A percentile compares a stretch with the other conserved stretches of the same genome.
Conservation (phyloP, 92 coral and sea anemone genomes). For the Epizoanthus fatuus region DNA sequence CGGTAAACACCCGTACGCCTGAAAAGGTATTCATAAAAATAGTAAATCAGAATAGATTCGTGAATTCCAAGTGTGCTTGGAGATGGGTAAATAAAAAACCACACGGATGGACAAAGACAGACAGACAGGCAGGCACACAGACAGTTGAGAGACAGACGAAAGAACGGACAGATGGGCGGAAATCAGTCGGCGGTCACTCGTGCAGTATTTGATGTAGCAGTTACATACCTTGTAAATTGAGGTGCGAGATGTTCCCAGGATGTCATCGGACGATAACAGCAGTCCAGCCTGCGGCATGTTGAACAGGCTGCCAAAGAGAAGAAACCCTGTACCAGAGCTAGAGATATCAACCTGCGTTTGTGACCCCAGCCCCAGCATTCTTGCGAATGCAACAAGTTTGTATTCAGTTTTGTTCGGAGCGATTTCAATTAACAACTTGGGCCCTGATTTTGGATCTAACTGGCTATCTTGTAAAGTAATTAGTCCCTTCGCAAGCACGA, state of each 20-base stretch:
- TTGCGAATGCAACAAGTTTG: slow-evolving; percentile 84
- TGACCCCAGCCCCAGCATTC: slow-evolving; percentile 86
- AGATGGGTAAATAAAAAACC: neutral
- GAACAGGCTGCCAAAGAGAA: slow-evolving; percentile 87
- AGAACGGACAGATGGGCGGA: neutral
- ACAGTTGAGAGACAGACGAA: neutral
- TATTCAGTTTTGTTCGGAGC: slow-evolving; percentile 82
- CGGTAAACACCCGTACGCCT: slow-evolving; percentile 98
- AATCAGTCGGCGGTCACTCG: neutral
- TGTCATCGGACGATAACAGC: slow-evolving; percentile 85
- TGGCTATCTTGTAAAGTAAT: slow-evolving; percentile 85
- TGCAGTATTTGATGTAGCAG: neutral
- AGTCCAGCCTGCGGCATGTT: slow-evolving; percentile 87
- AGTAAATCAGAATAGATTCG: neutral
- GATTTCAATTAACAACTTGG: slow-evolving; percentile 74
- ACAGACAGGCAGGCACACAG: neutral
- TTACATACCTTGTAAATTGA: slow-evolving; percentile 73
- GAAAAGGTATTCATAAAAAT: neutral
- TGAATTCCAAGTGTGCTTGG: neutral
- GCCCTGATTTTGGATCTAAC: slow-evolving; percentile 85
- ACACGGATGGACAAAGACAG: neutral
- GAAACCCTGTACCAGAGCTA: slow-evolving; percentile 92
- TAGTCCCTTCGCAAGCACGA: slow-evolving; percentile 88
- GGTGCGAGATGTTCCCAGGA: slow-evolving; percentile 72
- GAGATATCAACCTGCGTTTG: slow-evolving; percentile 86